Evolutionary conservation across 2,797 vertebrate species (phyloP).

Genomic region (Urosaurus nigricauda): DNA sequence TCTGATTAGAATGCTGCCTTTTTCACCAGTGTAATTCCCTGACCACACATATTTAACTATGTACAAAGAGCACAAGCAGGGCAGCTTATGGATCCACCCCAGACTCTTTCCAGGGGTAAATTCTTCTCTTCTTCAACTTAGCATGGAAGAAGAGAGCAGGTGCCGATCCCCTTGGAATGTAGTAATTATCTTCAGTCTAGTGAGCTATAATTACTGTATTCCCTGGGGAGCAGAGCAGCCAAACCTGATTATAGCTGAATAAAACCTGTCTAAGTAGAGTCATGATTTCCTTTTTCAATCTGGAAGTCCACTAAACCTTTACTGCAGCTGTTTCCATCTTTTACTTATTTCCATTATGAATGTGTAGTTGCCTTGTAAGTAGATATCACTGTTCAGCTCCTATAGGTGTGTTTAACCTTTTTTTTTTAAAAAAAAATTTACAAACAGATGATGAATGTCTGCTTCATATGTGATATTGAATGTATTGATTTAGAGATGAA

Average conservation of each 20-base stretch:
- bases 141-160: conserved; percentile 5
- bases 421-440: too few species aligned
- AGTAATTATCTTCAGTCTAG: conserved; percentile 19
- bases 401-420: conserved; percentile 1
- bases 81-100: neutral
- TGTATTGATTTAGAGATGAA: conserved; percentile 28
- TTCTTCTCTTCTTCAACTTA: conserved; percentile 13
- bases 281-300: conserved; percentile 27
- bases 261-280: conserved; percentile 35
- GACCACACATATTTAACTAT: neutral
- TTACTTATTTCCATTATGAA: conserved; percentile 9
- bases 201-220: conserved; percentile 34
- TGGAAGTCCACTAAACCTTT: conserved; percentile 39
- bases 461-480: conserved; percentile 17
- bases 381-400: conserved; percentile 13
- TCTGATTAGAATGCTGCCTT: neutral
- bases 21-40: neutral
- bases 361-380: conserved; percentile 28
- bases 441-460: conserved; percentile 18
- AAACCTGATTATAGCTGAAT: conserved; percentile 36
- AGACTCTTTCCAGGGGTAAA: neutral
- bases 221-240: conserved; percentile 15
- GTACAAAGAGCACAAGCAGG: neutral
- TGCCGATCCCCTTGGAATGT: conserved; percentile 16
- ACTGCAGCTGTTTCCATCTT: conserved; percentile 30